phyloP scores from a whole-genome alignment of 2,797 vertebrate genomes.

The Sarcoramphus papa region DNA sequence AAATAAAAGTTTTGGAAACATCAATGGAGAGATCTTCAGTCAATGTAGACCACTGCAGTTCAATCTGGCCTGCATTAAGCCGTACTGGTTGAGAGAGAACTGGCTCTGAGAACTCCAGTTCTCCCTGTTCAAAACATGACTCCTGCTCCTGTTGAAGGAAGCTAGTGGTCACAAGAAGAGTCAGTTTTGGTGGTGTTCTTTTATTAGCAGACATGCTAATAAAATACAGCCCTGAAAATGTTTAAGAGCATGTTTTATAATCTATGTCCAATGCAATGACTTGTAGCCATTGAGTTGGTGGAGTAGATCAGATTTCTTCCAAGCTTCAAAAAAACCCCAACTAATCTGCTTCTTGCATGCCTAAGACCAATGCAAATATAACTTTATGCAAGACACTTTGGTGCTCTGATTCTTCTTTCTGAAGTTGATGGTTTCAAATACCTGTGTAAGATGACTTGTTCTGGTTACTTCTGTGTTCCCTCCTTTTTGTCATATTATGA shows the following conservation, averaged over 20 bases:
- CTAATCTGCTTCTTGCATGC: not conserved
- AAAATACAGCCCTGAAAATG: not conserved
- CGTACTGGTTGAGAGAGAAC: not conserved
- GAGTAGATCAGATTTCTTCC: not conserved
- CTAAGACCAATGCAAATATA: not conserved
- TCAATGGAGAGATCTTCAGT: not conserved
- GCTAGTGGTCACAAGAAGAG: not conserved
- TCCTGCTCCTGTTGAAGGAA: not conserved
- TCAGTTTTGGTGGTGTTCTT: not conserved
- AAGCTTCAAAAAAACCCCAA: not conserved
- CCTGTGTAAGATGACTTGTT: not conserved
- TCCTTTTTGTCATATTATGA: not conserved
- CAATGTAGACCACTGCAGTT: not conserved
- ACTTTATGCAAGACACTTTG: not conserved
- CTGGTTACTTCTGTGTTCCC: not conserved
- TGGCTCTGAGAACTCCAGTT: not conserved
- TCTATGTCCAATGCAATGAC: not conserved
- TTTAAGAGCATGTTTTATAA: not conserved
- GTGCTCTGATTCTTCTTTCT: not conserved
- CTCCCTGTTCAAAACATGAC: not conserved
- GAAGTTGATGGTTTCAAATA: not conserved
- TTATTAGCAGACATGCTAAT: not conserved
- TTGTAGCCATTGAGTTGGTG: not conserved
- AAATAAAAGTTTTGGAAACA: not conserved
- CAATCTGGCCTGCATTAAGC: not conserved